Base-by-base conservation (phyloP, 1,140 invertebrate species). In the Bombyx mandarina region DNA sequence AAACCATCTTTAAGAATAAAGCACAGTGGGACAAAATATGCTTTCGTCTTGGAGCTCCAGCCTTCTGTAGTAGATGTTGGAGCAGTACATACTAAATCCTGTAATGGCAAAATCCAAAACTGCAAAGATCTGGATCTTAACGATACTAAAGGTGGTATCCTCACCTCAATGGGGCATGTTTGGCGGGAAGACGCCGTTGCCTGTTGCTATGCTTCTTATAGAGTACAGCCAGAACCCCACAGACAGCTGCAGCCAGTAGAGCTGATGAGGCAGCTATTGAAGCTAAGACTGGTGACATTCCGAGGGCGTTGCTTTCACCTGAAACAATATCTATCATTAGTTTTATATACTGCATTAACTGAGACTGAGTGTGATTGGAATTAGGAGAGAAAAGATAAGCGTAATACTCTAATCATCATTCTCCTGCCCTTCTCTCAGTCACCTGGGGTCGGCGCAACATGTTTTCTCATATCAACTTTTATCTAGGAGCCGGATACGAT, bases 181-280 rank as follows among this genome's bases (percentile, higher is more conserved):
- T 92, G 45, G 91, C 90, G 57, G 90, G 91, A 60, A 87, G 79
- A 61, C 87, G 88, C 45, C 81, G 72, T 58, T 88, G 89, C 44
- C 86, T 81, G 18, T 76, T 83, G 12, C 86, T 81, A 68, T 93
- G 91, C 50, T 91, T 86, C 57, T 91, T 87, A 72, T 92, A 94
- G 51, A 94, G 80, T 43, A 93, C 93, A 7, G 90, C 92, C 48
- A 93, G 75, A 9, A 94, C 92, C 43, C 92, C 91, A 76, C 93
- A 93, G 10, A 93, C 93, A 8, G 92, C 90, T 43, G 93, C 90
- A 22, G 92, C 91, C 54, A 94, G 85, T 43, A 93, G 80, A 1
- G 91, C 92, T 12, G 93, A 93, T 65, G 91, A 92, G 7, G 92
- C 91, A 57, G 93, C 91, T 63, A 94, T 84, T 0, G 92, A 93